phyloP scores from a whole-genome alignment of 2,113 vertebrate species.

The Piprites chloris region DNA sequence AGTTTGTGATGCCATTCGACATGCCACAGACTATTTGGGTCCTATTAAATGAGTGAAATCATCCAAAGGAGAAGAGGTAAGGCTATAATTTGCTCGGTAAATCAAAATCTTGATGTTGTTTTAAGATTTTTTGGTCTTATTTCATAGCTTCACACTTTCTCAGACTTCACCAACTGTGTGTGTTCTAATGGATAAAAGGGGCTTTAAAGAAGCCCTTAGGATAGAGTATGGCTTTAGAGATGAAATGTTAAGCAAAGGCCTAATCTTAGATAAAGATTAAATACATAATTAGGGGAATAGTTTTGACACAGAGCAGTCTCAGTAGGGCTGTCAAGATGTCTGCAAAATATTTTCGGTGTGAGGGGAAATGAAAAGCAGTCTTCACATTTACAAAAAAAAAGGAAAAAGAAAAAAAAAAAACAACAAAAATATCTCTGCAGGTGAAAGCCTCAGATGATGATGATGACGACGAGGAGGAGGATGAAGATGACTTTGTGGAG shows the following conservation, averaged over 20 bases:
- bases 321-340: background rate
- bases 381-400: background rate
- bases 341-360: background rate
- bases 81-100: background rate
- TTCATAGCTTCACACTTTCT: constrained; percentile 36
- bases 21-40: background rate
- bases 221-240: constrained; percentile 19
- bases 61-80: background rate
- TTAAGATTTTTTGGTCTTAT: background rate
- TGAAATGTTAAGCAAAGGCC: constrained; percentile 12
- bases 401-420: background rate
- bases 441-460: constrained; percentile 53
- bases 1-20: background rate
- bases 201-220: constrained; percentile 42
- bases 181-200: constrained; percentile 16
- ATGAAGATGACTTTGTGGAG: constrained; percentile 88
- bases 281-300: constrained; percentile 29
- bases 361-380: background rate
- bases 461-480: constrained; percentile 44
- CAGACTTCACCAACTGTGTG: background rate
- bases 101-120: background rate
- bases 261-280: constrained; percentile 41
- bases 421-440: constrained; percentile 47
- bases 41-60: background rate
- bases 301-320: background rate